Evolutionary conservation across 2,797 vertebrate species (phyloP).

Genomic region (Avahi laniger): DNA sequence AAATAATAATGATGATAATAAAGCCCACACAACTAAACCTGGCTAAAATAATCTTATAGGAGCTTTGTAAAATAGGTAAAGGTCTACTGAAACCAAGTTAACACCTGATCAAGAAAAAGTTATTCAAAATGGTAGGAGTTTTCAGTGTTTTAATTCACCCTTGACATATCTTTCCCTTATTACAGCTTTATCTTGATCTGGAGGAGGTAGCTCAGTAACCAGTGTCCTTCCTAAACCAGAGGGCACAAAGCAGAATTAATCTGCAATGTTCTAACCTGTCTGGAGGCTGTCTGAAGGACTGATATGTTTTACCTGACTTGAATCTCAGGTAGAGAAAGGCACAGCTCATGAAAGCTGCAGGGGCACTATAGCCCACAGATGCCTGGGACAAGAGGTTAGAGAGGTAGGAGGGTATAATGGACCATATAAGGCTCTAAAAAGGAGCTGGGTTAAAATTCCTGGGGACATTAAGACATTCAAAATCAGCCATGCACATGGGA

Average conservation of each 20-base stretch:
- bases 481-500: not conserved
- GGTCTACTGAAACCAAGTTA: not conserved
- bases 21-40: not conserved
- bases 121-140: not conserved
- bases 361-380: not conserved
- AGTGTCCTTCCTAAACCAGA: not conserved
- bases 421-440: not conserved
- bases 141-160: not conserved
- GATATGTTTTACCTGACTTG: not conserved
- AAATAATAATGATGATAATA: no score
- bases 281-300: not conserved
- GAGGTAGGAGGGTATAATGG: not conserved
- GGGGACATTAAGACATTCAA: not conserved
- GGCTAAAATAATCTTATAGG: not conserved
- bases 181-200: not conserved
- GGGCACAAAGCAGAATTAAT: not conserved
- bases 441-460: not conserved
- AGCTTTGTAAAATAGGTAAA: not conserved
- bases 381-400: not conserved
- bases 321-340: not conserved
- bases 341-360: not conserved
- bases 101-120: not conserved
- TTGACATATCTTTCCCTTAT: not conserved
- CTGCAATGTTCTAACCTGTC: not conserved
- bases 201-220: not conserved